Evolutionary conservation across 2,113 vertebrate genomes (phyloP), one percentile per base, ranked within the genome.

Genomic region (Crotalus horridus): DNA sequence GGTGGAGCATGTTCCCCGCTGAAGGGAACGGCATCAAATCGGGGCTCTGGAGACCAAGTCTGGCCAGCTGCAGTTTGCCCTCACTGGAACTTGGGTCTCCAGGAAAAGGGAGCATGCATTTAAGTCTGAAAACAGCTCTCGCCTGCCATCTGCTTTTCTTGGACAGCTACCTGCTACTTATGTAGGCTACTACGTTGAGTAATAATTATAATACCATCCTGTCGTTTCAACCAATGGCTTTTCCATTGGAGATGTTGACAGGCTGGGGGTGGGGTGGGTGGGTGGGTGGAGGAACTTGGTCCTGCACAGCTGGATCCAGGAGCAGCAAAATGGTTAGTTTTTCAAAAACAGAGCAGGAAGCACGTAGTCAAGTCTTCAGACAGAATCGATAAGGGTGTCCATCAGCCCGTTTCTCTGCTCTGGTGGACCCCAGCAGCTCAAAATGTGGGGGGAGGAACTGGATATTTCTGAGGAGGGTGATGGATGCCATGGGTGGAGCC

Each of bases 131-230:
- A 93, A 93, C 87, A 91, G 93, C 95, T 95, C 20, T 0, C 51
- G 81, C 92, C 39, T 0, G 91, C 56, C 87, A 23, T 0, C 48
- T 96, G 96, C 96, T 96, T 96, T 95, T 96, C 94, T 96, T 96
- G 96, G 95, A 95, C 58, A 0, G 8, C 91, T 69, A 53, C 0
- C 91, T 92, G 90, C 92, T 95, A 94, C 94, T 96, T 95, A 92
- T 29, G 85, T 85, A 88, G 96, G 93, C 92, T 94, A 93, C 94
- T 90, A 93, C 94, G 93, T 51, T 29, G 93, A 94, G 94, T 93
- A 95, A 94, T 95, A 95, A 96, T 96, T 96, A 96, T 94, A 96
- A 91, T 91, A 94, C 95, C 94, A 92, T 95, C 96, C 93, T 51
- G 0, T 88, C 92, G 0, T 26, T 94, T 95, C 48, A 61, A 89